Percentiles rank a stretch among this genome's conserved stretches.
These are phyloP conservation scores for Bradypodion pumilum DNA, from an alignment of 2,797 vertebrate species.

Conservation along the genomic window DNA sequence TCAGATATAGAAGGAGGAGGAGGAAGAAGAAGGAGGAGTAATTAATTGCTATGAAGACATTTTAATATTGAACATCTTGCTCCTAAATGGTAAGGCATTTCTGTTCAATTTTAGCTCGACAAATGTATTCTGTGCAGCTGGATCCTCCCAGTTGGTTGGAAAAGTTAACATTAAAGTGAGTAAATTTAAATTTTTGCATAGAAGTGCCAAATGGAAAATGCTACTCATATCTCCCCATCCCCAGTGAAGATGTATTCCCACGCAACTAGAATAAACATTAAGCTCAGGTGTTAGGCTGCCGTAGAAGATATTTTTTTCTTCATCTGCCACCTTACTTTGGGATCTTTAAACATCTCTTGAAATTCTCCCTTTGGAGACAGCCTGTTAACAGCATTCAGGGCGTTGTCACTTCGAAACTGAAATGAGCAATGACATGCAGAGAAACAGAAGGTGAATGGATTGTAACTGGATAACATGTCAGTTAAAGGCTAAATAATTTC, in stretches of 20 bases:
- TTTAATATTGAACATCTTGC: background rate
- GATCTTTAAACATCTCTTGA: constrained; percentile 37
- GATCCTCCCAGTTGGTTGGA: background rate
- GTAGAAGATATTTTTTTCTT: background rate
- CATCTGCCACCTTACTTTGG: background rate
- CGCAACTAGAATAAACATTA: background rate
- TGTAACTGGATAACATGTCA: constrained; percentile 72
- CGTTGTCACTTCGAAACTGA: constrained; percentile 62
- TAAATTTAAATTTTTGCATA: too few relatives aligned
- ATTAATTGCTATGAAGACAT: background rate
- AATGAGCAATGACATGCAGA: constrained; percentile 65
- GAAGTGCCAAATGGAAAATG: background rate
- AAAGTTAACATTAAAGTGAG: background rate
- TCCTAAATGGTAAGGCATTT: background rate
- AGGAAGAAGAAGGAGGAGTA: too few relatives aligned
- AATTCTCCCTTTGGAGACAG: constrained; percentile 37
- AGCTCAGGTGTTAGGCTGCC: background rate
- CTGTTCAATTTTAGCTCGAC: background rate
- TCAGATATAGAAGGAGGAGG: too few relatives aligned
- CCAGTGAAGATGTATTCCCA: too few relatives aligned
- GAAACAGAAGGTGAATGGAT: constrained; percentile 73
- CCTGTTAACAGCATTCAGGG: constrained; percentile 52
- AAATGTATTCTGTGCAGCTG: too few relatives aligned
- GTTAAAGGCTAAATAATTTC: constrained; percentile 71
- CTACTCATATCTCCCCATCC: background rate